Evolutionary conservation across 1,140 invertebrate species (phyloP), one percentile per base, ranked within the genome.

Genomic region (Sinella curviseta): DNA sequence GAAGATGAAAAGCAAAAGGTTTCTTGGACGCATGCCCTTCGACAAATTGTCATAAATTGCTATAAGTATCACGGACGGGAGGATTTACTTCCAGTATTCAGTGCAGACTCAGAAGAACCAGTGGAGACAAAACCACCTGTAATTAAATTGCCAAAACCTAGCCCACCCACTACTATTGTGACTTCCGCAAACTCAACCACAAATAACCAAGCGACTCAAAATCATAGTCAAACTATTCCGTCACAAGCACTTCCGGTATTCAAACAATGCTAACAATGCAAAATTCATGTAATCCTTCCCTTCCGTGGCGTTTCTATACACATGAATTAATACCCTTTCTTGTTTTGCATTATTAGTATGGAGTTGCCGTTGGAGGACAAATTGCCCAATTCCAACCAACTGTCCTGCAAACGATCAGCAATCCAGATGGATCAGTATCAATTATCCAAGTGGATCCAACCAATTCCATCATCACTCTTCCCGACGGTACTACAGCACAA

Each of bases 1-100:
- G 97, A 98, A 86, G 96, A 98, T 82, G 95, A 98, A 85, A 99
- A 99, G 87, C 96, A 98, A 88, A 97, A 97, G 91, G 96, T 98
- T 84, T 98, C 96, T 35, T 99, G 97, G 97, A 99, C 97, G 17
- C 95, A 98, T 87, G 97, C 97, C n/a, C 88, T 99, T 77, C 89
- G 97, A 30, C 95, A 98, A 88, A 98, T 98, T 83, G 97, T 99
- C 57, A 96, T 97, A 85, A 98, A 98, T 88, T 99, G 97, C 88
- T 99, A 99, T 89, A 97, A 97, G 89, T 97, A 96, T 88, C 97
- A 99, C 88, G 96, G 95, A 0, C 90, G 97, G 83, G 96, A 98
- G 88, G 97, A 99, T 88, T 89, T 99, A 36, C 88, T 99, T 81
- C 97, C 97, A 3, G 95, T 95, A 24, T 98, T 98, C 88, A 94